A percentile compares a stretch with the other conserved stretches of the same genome.
Conservation (phyloP, 2,888 invertebrate species). For the Bruchidius siliquastri region DNA sequence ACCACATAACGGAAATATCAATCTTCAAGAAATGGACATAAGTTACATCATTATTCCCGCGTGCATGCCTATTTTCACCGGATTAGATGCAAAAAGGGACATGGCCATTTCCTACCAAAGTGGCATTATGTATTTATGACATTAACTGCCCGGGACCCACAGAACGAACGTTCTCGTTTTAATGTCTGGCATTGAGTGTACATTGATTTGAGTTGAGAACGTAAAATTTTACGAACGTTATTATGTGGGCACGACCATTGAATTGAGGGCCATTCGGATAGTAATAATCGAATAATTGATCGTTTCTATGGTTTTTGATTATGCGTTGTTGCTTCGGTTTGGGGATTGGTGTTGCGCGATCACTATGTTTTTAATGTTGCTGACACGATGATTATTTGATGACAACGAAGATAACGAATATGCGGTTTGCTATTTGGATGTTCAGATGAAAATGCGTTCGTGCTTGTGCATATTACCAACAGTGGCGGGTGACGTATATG, state of each 20-base stretch:
- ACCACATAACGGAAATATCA: no score
- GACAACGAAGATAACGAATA: background rate
- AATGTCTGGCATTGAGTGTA: slow-evolving; percentile 34
- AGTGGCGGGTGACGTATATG: background rate
- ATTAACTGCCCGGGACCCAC: slow-evolving; percentile 9
- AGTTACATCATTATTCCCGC: no score
- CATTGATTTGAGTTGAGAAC: slow-evolving; percentile 41
- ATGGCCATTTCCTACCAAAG: background rate
- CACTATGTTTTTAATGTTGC: background rate
- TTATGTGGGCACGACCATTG: slow-evolving; percentile 41
- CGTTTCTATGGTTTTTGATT: slow-evolving; percentile 38
- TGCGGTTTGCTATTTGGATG: background rate
- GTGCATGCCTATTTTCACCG: background rate
- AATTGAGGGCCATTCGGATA: slow-evolving; percentile 40
- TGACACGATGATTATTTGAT: background rate
- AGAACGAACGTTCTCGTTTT: slow-evolving; percentile 30
- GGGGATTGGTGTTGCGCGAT: background rate
- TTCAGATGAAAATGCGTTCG: background rate
- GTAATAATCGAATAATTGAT: slow-evolving; percentile 43
- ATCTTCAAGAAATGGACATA: no score
- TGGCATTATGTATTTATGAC: slow-evolving; percentile 4
- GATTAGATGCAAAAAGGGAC: background rate
- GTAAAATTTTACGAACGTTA: slow-evolving; percentile 43
- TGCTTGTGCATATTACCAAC: background rate
- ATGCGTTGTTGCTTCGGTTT: slow-evolving; percentile 25